Base-by-base conservation (phyloP, 2,113 vertebrate genomes). In the Pelobates fuscus region DNA sequence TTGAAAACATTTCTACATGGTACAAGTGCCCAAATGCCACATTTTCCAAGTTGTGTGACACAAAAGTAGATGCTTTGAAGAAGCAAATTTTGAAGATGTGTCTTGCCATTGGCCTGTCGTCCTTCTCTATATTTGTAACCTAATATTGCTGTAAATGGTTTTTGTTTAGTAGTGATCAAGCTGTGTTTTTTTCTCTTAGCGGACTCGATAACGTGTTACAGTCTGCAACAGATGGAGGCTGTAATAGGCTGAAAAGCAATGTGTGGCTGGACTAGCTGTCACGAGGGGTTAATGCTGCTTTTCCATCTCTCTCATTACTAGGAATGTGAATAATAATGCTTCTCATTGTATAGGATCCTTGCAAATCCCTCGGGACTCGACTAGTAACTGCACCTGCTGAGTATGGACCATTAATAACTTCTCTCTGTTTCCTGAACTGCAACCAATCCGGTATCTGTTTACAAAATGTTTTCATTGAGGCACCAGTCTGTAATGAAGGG, bases 261-360 rank as follows among this genome's bases (percentile, higher is more conserved):
- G 20, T 14, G 32, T 43, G 54, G 25, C 72, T 46, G 54, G 32
- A 24, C 54, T 20, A n/a, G 44, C 29, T 60, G 72, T 67, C 37
- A 59, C 23, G 25, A 76, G 37, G 37, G 63, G 63, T 44, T 67
- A 60, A 67, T 44, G 32, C 72, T 37, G 30, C 29, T 21, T 63
- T 63, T 37, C 18, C 60, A 29, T 32, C 44, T 71, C 62, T 67
- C 54, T 76, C 72, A 76, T 76, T 76, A 76, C 72, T 52, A 46
- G 72, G 63, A 75, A 59, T 67, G 71, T 25, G 49, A 44, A 67
- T 67, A 67, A 76, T 76, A 76, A 76, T 76, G 64, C 63, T 76
- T 60, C 55, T 76, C 72, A 76, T 76, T 76, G 72, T 76, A 46
- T 57, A 11, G 54, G 72, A 59, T 67, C 64, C 64, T 59, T 58